Conservation (phyloP, 2,113 vertebrate species). For the Psephotus haematonotus region DNA sequence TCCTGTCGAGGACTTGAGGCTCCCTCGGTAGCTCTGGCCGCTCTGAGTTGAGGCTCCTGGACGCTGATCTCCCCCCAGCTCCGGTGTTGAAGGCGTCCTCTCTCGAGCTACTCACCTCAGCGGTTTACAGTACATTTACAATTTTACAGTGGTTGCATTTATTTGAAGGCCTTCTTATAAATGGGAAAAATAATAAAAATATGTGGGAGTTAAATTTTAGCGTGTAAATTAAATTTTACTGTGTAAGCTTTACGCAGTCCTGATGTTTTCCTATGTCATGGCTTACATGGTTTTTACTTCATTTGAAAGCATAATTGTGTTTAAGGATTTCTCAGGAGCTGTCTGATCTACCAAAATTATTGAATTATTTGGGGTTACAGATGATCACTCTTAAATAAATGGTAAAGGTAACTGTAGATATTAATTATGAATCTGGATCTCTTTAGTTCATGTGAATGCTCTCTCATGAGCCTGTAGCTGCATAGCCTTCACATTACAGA, state of each 20-base stretch:
- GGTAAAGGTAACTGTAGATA: background rate
- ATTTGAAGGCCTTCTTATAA: background rate
- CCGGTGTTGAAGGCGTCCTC: no score
- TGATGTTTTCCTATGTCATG: background rate
- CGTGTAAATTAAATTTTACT: background rate
- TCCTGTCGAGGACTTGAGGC: no score
- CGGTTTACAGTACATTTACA: background rate
- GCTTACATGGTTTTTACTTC: background rate
- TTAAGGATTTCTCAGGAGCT: background rate
- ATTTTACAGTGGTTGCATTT: background rate
- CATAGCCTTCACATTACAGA: background rate
- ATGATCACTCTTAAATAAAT: background rate
- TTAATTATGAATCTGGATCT: background rate
- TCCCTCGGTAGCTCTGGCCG: no score
- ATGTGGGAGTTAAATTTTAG: background rate
- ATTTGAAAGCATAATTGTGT: background rate
- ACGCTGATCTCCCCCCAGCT: no score
- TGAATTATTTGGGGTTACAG: background rate
- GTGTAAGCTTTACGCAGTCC: background rate
- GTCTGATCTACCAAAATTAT: background rate
- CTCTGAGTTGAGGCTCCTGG: no score
- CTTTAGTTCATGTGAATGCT: background rate
- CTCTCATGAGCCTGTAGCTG: background rate
- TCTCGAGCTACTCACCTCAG: no score
- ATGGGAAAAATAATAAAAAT: background rate